Conservation (phyloP, 2,888 invertebrate species). For the Caenorhabditis wallacei region DNA sequence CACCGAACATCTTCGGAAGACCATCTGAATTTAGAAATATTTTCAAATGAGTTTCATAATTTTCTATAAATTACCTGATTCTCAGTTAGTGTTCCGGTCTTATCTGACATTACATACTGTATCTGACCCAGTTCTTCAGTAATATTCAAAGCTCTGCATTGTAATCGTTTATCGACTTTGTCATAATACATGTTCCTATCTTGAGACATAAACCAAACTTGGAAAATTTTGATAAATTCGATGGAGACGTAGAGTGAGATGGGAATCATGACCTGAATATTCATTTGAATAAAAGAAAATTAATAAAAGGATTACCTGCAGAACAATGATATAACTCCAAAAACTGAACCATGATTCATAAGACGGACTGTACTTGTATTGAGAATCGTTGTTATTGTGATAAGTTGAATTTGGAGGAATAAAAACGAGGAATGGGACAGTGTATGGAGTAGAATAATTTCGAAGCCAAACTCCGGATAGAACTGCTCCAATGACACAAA, state of each 20-base stretch:
- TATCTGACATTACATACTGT: conserved; percentile 97
- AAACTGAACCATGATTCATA: conserved; percentile 92
- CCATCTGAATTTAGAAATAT: conserved; percentile 87
- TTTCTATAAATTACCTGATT: conserved; percentile 86
- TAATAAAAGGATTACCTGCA: conserved; percentile 87
- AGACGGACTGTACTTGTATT: conserved; percentile 64
- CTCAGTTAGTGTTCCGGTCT: conserved; percentile 97
- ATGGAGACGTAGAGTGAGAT: conserved; percentile 96
- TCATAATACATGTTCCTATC: conserved; percentile 88
- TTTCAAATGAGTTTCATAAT: not conserved
- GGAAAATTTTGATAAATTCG: conserved; percentile 95
- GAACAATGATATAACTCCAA: conserved; percentile 95
- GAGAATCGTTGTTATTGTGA: conserved; percentile 45
- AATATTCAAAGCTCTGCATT: conserved; percentile 90
- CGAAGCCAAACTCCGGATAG: conserved; percentile 84
- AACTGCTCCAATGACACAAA: conserved; percentile 93
- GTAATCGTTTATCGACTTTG: conserved; percentile 89
- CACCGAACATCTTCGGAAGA: conserved; percentile 93
- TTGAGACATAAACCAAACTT: conserved; percentile 93
- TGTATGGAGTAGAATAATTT: conserved; percentile 56
- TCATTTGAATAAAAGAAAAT: not conserved
- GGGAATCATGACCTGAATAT: conserved; percentile 92
- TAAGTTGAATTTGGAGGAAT: conserved; percentile 47
- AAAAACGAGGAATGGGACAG: conserved; percentile 68
- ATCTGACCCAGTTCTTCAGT: conserved; percentile 97